phyloP scores from a whole-genome alignment of 2,797 vertebrate genomes.

The Apogon talboti region DNA sequence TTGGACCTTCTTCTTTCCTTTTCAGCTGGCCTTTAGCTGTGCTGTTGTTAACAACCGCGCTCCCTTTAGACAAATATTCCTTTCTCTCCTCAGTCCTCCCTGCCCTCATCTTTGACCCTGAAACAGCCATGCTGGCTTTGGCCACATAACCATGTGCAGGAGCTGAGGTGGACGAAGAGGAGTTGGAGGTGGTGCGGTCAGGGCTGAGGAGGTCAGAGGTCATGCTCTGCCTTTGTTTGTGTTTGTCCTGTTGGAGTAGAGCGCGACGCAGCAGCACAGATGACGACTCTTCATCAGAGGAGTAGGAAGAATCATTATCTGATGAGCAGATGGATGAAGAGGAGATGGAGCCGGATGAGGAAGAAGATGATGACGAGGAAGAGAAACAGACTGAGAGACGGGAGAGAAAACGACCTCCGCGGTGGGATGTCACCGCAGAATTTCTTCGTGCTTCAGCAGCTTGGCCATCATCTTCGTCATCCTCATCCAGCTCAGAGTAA shows the following conservation, averaged over 20 bases:
- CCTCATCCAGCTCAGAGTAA: constrained; percentile 94
- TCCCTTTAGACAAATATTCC: constrained; percentile 68
- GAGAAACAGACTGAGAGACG: constrained; percentile 92
- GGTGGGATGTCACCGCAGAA: constrained; percentile 64
- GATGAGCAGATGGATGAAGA: constrained; percentile 97
- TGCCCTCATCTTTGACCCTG: constrained; percentile 81
- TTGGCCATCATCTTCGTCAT: constrained; percentile 88
- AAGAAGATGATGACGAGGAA: constrained; percentile 94
- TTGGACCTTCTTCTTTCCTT: constrained; percentile 85
- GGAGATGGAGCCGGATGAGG: constrained; percentile 93
- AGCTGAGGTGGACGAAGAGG: constrained; percentile 80
- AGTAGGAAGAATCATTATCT: constrained; percentile 96
- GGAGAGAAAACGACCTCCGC: constrained; percentile 88
- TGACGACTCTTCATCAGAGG: constrained; percentile 94
- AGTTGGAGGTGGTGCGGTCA: constrained; percentile 59
- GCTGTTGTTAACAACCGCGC: constrained; percentile 55
- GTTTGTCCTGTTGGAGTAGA: constrained; percentile 88
- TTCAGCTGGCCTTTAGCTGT: constrained; percentile 78
- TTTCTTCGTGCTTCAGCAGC: constrained; percentile 50
- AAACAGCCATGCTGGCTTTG: constrained; percentile 81
- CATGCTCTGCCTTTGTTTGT: constrained; percentile 72
- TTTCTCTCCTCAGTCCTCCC: constrained; percentile 72
- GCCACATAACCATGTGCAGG: constrained; percentile 84
- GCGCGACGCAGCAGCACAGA: constrained; percentile 91
- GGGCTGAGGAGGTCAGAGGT: constrained; percentile 59